These are phyloP conservation scores for Oscheius sp. DNA, from an alignment of 2,888 invertebrate genomes.

Conservation along the genomic window DNA sequence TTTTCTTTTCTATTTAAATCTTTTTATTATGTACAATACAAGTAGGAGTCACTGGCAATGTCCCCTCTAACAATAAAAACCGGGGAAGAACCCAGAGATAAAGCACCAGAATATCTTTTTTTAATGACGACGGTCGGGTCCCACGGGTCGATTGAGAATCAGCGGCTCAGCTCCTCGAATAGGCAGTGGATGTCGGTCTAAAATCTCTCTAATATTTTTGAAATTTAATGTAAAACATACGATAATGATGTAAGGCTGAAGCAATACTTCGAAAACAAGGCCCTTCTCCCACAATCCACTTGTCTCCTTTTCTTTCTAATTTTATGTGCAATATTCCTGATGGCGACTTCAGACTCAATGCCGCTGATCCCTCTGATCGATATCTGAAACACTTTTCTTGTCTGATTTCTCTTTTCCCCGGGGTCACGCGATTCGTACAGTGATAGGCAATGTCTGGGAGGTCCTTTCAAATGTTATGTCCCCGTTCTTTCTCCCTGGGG, in stretches of 20 bases:
- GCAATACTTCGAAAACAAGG: slow-evolving; percentile 59
- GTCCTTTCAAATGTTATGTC: neutral
- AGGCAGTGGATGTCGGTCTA: slow-evolving; percentile 62
- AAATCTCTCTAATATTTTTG: too few species aligned
- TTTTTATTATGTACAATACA: slow-evolving; percentile 20
- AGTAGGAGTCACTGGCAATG: neutral
- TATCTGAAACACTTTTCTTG: slow-evolving; percentile 30
- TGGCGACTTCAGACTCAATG: slow-evolving; percentile 55
- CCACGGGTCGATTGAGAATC: slow-evolving; percentile 48
- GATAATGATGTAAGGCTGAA: slow-evolving; percentile 63
- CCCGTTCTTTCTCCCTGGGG: neutral
- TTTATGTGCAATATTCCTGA: slow-evolving; percentile 69
- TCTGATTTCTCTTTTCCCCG: neutral
- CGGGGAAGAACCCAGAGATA: neutral
- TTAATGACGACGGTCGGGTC: slow-evolving; percentile 10
- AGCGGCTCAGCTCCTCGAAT: slow-evolving; percentile 70
- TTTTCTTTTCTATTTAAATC: neutral
- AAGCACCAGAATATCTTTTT: neutral
- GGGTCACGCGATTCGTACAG: slow-evolving; percentile 15
- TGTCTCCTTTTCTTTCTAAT: slow-evolving; percentile 61
- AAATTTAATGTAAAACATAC: too few species aligned
- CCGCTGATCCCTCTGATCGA: slow-evolving; percentile 61
- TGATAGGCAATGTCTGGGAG: slow-evolving; percentile 3
- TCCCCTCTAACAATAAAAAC: neutral
- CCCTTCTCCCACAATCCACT: slow-evolving; percentile 66